Evolutionary conservation across 2,888 invertebrate genomes (phyloP).

Genomic region (Lypha dubia): DNA sequence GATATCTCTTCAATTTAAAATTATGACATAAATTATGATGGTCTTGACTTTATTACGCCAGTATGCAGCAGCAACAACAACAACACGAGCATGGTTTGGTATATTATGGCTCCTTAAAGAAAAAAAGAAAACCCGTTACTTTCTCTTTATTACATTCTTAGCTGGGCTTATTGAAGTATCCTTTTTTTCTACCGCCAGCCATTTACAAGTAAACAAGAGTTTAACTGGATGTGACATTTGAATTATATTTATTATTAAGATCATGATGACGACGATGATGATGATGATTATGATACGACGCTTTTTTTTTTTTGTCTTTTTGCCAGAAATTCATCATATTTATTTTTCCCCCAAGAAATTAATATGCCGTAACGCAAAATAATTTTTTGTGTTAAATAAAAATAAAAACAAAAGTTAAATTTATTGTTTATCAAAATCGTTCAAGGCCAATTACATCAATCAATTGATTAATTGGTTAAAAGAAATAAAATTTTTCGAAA

Average conservation of each 20-base stretch:
- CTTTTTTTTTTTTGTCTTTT: background rate
- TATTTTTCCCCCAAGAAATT: background rate
- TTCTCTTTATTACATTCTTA: background rate
- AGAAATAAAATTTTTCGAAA: background rate
- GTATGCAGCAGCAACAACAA: background rate
- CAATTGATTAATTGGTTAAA: background rate
- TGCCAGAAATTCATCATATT: background rate
- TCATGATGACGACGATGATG: background rate
- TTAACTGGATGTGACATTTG: background rate
- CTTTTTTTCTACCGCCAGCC: background rate
- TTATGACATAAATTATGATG: constrained; percentile 12
- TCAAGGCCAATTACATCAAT: background rate
- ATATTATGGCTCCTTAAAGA: background rate
- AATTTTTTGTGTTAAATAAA: background rate
- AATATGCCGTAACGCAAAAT: background rate
- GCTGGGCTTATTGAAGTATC: background rate
- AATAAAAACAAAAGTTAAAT: background rate
- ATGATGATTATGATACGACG: no score
- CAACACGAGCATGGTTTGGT: background rate
- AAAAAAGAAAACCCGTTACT: background rate
- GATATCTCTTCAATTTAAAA: constrained; percentile 15
- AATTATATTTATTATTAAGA: background rate
- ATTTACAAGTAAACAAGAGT: background rate
- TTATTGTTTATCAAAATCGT: background rate
- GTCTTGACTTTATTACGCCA: constrained; percentile 1